Conservation (phyloP, 2,888 invertebrate species). For the Bimastos eiseni region DNA sequence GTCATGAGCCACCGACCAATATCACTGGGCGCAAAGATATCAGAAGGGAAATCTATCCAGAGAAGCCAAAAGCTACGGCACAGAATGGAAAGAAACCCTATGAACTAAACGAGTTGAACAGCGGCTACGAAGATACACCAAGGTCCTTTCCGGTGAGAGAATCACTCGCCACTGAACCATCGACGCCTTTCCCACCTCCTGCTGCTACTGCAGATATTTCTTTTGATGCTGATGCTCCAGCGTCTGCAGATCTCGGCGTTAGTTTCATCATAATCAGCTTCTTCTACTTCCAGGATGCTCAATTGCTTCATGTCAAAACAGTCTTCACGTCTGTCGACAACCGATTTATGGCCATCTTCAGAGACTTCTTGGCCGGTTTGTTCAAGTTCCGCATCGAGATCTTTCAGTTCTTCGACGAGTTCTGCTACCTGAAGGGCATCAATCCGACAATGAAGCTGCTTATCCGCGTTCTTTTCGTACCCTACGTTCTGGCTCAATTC, state of each 20-base stretch:
- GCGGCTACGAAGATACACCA: background rate
- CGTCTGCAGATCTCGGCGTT: slow-evolving; percentile 38
- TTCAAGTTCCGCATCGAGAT: slow-evolving; percentile 43
- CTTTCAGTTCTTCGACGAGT: slow-evolving; percentile 41
- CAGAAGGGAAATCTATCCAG: background rate
- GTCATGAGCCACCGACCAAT: background rate
- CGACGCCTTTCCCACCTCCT: background rate
- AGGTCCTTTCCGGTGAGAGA: background rate
- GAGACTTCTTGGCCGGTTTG: slow-evolving; percentile 39
- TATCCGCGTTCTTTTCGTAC: slow-evolving; percentile 39
- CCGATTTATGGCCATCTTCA: slow-evolving; percentile 31
- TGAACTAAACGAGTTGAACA: background rate
- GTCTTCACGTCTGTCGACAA: slow-evolving; percentile 29
- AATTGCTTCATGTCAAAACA: slow-evolving; percentile 41
- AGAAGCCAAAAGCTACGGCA: background rate
- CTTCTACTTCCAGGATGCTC: slow-evolving; percentile 45
- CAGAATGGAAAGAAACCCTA: background rate
- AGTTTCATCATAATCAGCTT: slow-evolving; percentile 42
- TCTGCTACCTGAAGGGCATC: slow-evolving; percentile 40
- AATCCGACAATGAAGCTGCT: slow-evolving; percentile 40
- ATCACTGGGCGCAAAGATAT: background rate
- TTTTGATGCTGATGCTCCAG: background rate
- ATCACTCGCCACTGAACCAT: background rate
- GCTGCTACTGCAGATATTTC: background rate
- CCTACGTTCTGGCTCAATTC: slow-evolving; percentile 40